These are phyloP conservation scores for Trinorchestia longiramus DNA, from an alignment of 1,140 invertebrate species.

Conservation along the genomic window DNA sequence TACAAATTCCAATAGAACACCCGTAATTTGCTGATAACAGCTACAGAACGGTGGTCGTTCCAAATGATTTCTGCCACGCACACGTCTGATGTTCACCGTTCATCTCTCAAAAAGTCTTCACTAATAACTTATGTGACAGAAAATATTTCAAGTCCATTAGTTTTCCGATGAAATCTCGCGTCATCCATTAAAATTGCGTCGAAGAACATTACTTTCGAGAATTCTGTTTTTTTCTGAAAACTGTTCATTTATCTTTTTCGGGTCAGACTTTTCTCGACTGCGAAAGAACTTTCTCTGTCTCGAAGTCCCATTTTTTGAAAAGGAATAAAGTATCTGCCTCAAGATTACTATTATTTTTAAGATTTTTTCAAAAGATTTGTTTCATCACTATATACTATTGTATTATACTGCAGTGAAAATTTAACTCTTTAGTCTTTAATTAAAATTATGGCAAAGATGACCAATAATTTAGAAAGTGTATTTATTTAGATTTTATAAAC, in stretches of 20 bases:
- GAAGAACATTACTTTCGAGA: background rate
- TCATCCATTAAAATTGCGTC: conserved; percentile 25
- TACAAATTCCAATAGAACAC: background rate
- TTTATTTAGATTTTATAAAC: too few species aligned
- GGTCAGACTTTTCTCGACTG: background rate
- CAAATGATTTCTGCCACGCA: background rate
- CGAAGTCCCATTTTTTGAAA: background rate
- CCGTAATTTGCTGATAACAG: background rate
- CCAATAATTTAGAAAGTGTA: too few species aligned
- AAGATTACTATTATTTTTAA: background rate
- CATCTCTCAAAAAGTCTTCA: background rate
- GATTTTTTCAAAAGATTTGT: background rate
- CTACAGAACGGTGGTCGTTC: background rate
- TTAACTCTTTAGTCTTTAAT: too few species aligned
- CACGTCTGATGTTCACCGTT: background rate
- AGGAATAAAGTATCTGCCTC: background rate
- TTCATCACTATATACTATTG: background rate
- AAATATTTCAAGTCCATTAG: conserved; percentile 22
- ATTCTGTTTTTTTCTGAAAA: background rate
- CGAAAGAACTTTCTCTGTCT: background rate
- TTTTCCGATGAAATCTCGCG: conserved; percentile 13
- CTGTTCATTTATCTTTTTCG: background rate
- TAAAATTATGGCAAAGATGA: too few species aligned
- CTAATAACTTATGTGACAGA: conserved; percentile 18
- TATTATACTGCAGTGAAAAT: too few species aligned